A percentile compares a stretch with the other conserved stretches of the same genome.
These are phyloP conservation scores for Propithecus deckenii DNA, from an alignment of 2,797 vertebrate species.

Conservation along the genomic window DNA sequence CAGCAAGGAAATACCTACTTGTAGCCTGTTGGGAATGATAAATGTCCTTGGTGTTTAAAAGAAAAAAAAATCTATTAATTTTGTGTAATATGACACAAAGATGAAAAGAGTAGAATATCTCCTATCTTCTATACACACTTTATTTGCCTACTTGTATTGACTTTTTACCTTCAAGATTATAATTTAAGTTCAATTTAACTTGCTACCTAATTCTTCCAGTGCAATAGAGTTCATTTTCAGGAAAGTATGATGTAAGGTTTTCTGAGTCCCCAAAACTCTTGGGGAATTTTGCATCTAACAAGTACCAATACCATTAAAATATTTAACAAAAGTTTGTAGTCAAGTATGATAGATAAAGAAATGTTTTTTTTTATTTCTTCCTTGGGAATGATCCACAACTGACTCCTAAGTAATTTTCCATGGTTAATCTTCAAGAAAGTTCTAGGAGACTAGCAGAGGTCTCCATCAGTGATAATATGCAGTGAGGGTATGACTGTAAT, in stretches of 20 bases:
- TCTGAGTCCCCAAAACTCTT: not conserved
- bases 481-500: not conserved
- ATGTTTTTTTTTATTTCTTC: not conserved
- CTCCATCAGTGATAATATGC: not conserved
- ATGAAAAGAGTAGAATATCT: not conserved
- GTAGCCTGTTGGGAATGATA: not conserved
- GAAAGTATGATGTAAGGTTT: not conserved
- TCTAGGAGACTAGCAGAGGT: not conserved
- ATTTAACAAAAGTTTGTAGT: not conserved
- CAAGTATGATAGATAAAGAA: not conserved
- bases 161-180: constrained; percentile 28
- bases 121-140: not conserved
- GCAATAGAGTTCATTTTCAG: not conserved
- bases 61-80: not conserved
- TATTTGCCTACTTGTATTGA: constrained; percentile 1
- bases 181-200: not conserved
- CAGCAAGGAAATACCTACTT: not conserved
- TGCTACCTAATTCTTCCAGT: not conserved
- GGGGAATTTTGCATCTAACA: not conserved
- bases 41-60: not conserved
- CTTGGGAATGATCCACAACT: not conserved
- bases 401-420: not conserved
- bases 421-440: constrained; percentile 20
- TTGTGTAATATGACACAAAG: not conserved
- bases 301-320: not conserved